Base-by-base conservation (phyloP, 2,113 vertebrate species). In the Nematolebias whitei region DNA sequence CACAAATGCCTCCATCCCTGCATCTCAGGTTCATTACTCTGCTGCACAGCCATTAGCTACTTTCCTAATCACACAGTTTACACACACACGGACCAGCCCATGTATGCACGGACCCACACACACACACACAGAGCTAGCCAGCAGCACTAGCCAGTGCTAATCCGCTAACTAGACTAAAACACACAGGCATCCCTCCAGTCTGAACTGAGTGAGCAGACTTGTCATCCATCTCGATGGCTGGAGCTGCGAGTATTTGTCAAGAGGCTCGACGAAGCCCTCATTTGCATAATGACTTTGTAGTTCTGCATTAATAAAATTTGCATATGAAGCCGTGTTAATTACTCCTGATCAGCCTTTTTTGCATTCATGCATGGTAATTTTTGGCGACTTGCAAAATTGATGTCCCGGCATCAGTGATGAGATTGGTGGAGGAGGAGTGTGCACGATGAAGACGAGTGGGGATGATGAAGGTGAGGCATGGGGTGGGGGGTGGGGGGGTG, bases 231-330 rank as follows among this genome's bases (percentile, higher is more conserved):
- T 78, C 75, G 88, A 93, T 94, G 95, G 95, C 95, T 96, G 94
- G 92, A 92, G 95, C 95, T 93, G 93, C 94, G 94, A 98, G 96
- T 98, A 97, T 98, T 98, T 98, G 96, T 98, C 96, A 98, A 96
- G 96, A 98, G 96, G 97, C 96, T 96, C 94, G 94, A 95, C 94
- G 94, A 95, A 96, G 94, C 93, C 95, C 94, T 94, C 91, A 98
- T 98, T 97, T 98, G 95, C 97, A 98, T 98, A 98, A 98, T 98
- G 95, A 98, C 96, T 98, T 97, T 98, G 97, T 98, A 98, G 96
- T 98, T 98, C 95, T 97, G 96, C 96, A 98, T 98, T 98, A 98
- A 98, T 98, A 98, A 96, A 96, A 98, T 98, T 98, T 98, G 96
- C 97, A 98, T 98, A 98, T 98, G 96, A 98, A 98, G 96, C 96